Percentiles rank a stretch among this genome's conserved stretches.
phyloP scores from a whole-genome alignment of 2,113 vertebrate species.

The Sprattus sprattus region DNA sequence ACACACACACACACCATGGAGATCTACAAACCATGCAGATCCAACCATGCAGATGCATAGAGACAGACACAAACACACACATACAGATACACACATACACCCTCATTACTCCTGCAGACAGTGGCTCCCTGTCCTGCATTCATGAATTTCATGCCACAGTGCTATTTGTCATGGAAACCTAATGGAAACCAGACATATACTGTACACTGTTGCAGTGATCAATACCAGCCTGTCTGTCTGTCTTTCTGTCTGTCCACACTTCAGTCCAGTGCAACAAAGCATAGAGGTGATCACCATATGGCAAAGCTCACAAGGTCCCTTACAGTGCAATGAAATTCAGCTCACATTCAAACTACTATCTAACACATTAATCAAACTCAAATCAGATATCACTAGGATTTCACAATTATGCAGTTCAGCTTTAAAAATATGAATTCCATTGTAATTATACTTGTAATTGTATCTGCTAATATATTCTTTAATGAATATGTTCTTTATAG shows the following conservation, averaged over 20 bases:
- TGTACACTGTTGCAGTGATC: slow-evolving; percentile 23
- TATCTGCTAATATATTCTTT: background rate
- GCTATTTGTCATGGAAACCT: slow-evolving; percentile 39
- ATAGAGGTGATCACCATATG: background rate
- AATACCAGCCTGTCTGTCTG: slow-evolving; percentile 12
- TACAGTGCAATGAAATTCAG: too few relatives aligned
- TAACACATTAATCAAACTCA: background rate
- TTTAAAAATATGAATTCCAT: too few relatives aligned
- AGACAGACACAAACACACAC: background rate
- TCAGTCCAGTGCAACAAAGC: background rate
- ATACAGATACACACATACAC: background rate
- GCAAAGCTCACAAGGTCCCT: background rate
- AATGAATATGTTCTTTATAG: background rate
- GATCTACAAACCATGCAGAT: too few relatives aligned
- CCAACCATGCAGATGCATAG: too few relatives aligned
- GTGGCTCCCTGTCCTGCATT: slow-evolving; percentile 31
- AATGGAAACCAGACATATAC: slow-evolving; percentile 21
- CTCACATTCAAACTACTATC: background rate
- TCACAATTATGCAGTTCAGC: too few relatives aligned
- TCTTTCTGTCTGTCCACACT: slow-evolving; percentile 23
- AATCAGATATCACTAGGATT: background rate
- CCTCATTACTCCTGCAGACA: slow-evolving; percentile 25
- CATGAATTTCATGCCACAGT: slow-evolving; percentile 34
- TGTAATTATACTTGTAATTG: too few relatives aligned
- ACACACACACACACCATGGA: background rate